Conservation (phyloP, 2,113 vertebrate species). For the Lagopus muta region DNA sequence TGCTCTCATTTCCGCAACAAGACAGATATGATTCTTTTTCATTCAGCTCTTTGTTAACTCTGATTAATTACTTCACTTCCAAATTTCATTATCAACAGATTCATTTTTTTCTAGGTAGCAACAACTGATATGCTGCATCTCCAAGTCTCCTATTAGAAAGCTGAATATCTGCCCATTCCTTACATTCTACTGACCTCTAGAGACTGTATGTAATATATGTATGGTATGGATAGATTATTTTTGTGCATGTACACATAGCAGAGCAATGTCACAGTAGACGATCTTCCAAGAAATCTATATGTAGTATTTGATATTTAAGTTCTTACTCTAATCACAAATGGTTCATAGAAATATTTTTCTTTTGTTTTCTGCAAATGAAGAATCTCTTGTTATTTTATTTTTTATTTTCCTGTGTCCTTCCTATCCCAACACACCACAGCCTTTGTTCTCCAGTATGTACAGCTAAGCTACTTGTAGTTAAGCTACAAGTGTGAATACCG, state of each 20-base stretch:
- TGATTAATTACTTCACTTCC: conserved; percentile 75
- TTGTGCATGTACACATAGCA: background rate
- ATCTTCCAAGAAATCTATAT: background rate
- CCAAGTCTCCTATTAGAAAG: conserved; percentile 1
- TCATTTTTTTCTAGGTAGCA: conserved; percentile 54
- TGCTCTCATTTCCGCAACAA: conserved; percentile 72
- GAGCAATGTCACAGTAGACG: background rate
- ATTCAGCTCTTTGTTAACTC: conserved; percentile 69
- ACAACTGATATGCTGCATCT: conserved; percentile 40
- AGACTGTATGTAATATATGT: conserved; percentile 75
- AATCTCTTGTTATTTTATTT: background rate
- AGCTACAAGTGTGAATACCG: background rate
- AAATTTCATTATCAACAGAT: conserved; percentile 65
- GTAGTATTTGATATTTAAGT: background rate
- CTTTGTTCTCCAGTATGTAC: background rate
- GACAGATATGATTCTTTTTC: conserved; percentile 62
- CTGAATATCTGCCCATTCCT: conserved; percentile 75
- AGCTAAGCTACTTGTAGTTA: background rate
- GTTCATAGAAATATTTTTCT: background rate
- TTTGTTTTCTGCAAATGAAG: background rate
- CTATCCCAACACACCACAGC: background rate
- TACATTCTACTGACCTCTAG: conserved; percentile 87
- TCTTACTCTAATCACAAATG: background rate
- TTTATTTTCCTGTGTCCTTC: background rate
- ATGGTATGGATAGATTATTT: conserved; percentile 44